Base-by-base conservation (phyloP, 2,113 vertebrate species). In the Gopherus flavomarginatus region DNA sequence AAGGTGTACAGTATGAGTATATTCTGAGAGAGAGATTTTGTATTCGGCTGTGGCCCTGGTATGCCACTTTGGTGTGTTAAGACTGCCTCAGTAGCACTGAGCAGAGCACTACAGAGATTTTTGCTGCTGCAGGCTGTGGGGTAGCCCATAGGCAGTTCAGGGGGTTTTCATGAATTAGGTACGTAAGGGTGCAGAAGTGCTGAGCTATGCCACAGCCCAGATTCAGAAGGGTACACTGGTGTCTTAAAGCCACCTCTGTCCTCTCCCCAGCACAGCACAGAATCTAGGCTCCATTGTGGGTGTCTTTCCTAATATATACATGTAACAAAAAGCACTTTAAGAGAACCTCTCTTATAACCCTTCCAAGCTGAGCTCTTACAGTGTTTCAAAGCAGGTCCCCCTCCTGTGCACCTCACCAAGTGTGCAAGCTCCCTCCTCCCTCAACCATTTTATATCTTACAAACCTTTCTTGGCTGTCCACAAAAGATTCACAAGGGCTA, bases 241-340 rank as follows among this genome's bases (percentile, higher is more conserved):
- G 6, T 44, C 42, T 47, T 77, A 77, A 77, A 77, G 11, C 42
- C 75, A 27, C 24, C 6, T 77, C 47, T 77, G 75, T 22, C 42
- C 24, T 11, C 24, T 47, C 26, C 42, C 22, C 19, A 38, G 65
- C 65, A 72, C 62, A 72, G 65, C 65, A 72, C 19, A 72, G 65
- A 72, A 38, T 72, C 19, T 35, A 38, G 38, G 22, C 22, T 78
- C 22, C 26, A 47, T 47, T 78, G 75, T 47, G 75, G 24, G 11
- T 38, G n/a, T 16, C 94, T 50, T 69, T 69, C 92, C 91, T 91
- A 91, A 95, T 78, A 29, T 91, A 91, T 97, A 92, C 93, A 90
- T 89, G 92, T 93, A 96, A 91, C 96, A 93, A 97, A 94, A 96
- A 42, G 44, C 91, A 52, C 92, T 91, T 9, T 8, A 88, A 27